Conservation (phyloP, 2,113 vertebrate species). For the Spea multiplicata region DNA sequence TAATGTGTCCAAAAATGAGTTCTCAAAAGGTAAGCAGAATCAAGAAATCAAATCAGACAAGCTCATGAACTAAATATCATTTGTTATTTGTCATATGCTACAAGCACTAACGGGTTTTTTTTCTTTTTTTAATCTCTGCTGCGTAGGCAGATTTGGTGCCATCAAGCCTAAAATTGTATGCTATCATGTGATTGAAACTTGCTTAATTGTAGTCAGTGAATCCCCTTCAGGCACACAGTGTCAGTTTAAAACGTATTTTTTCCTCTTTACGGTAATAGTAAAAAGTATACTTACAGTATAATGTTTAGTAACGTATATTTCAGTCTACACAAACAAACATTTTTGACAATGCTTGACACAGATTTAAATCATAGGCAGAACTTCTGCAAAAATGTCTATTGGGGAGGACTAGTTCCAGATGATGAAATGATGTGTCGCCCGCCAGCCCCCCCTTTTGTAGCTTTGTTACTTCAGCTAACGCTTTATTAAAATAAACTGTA, state of each 20-base stretch:
- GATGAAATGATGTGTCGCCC: too few relatives aligned
- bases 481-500: too few relatives aligned
- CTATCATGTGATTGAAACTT: not conserved
- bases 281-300: too few relatives aligned
- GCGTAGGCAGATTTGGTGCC: not conserved
- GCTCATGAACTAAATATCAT: not conserved
- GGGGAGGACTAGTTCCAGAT: too few relatives aligned
- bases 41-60: conserved; percentile 13
- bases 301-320: too few relatives aligned
- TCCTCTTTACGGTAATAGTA: not conserved
- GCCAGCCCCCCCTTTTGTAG: too few relatives aligned
- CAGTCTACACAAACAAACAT: too few relatives aligned
- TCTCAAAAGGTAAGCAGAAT: conserved; percentile 25
- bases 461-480: too few relatives aligned
- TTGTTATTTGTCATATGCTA: conserved; percentile 7
- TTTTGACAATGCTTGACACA: too few relatives aligned
- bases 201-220: not conserved
- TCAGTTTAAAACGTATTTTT: not conserved
- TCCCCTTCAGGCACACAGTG: not conserved
- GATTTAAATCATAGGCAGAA: too few relatives aligned
- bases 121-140: not conserved
- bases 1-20: too few relatives aligned
- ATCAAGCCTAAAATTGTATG: conserved; percentile 31
- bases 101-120: not conserved
- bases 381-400: too few relatives aligned